These are phyloP conservation scores for Halcyon smyrnensis DNA, from an alignment of 2,797 vertebrate species.

Conservation along the genomic window DNA sequence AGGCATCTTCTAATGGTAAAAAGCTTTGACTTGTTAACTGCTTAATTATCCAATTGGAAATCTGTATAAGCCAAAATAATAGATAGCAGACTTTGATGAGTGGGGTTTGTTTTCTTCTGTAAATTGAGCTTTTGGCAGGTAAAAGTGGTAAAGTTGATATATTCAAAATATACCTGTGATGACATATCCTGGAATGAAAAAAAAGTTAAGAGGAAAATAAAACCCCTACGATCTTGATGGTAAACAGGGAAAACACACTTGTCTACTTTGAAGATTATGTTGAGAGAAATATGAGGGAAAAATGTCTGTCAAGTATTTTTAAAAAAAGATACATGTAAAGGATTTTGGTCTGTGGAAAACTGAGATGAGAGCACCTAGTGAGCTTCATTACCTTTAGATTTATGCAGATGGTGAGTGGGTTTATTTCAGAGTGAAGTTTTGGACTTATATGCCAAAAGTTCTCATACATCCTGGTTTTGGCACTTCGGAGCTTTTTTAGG, in stretches of 20 bases:
- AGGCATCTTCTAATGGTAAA: neutral
- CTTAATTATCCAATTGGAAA: neutral
- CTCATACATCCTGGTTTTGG: constrained; percentile 28
- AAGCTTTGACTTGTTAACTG: neutral
- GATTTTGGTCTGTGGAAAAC: neutral
- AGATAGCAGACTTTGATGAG: neutral
- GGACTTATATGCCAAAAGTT: constrained; percentile 4
- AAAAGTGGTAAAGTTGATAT: neutral
- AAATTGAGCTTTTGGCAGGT: neutral
- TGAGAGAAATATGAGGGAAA: neutral
- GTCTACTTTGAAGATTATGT: neutral
- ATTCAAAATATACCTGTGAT: neutral
- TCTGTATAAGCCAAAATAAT: neutral
- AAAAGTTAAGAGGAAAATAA: neutral
- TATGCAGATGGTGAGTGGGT: constrained; percentile 64
- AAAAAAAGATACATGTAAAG: neutral
- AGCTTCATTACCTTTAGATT: constrained; percentile 50
- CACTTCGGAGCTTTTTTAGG: constrained; percentile 6
- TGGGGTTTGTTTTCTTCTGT: neutral
- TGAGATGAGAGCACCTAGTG: constrained; percentile 12
- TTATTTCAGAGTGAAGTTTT: constrained; percentile 34
- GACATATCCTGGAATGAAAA: neutral
- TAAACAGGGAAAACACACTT: neutral
- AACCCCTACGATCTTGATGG: neutral
- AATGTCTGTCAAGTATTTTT: neutral